These are phyloP conservation scores for Armadillidium nasatum DNA, from an alignment of 1,140 invertebrate species.

Conservation along the genomic window DNA sequence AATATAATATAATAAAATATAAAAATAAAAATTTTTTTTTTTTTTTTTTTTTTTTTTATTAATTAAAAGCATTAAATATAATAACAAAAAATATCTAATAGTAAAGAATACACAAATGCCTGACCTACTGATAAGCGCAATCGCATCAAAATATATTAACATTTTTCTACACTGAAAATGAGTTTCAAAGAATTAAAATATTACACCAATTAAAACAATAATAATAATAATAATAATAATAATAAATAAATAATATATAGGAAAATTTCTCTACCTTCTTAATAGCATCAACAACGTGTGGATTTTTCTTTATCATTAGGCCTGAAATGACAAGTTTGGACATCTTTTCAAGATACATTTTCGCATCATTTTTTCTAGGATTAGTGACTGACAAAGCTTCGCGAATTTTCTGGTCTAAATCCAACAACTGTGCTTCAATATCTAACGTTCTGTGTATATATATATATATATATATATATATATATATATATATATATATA, in stretches of 20 bases:
- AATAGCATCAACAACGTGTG: constrained; percentile 43
- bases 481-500: neutral
- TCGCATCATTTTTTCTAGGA: constrained; percentile 40
- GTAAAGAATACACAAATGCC: too few relatives aligned
- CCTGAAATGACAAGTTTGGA: constrained; percentile 43
- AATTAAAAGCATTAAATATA: too few relatives aligned
- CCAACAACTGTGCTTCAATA: constrained; percentile 41
- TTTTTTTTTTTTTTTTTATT: too few relatives aligned
- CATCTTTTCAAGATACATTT: constrained; percentile 37
- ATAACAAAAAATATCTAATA: too few relatives aligned
- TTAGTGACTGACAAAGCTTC: constrained; percentile 41
- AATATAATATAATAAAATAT: too few relatives aligned
- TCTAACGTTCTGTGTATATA: constrained; percentile 41
- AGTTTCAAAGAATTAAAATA: neutral
- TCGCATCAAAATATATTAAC: too few relatives aligned
- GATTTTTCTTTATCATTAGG: constrained; percentile 43
- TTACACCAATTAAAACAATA: too few relatives aligned
- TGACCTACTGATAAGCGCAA: too few relatives aligned
- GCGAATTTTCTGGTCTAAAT: constrained; percentile 41
- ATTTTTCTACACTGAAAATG: neutral
- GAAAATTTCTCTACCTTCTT: constrained; percentile 31
- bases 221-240: neutral
- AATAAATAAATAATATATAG: neutral
- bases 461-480: too few relatives aligned
- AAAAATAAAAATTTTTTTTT: too few relatives aligned